Conservation (phyloP, 2,888 invertebrate species). For the Drosophila helvetica region DNA sequence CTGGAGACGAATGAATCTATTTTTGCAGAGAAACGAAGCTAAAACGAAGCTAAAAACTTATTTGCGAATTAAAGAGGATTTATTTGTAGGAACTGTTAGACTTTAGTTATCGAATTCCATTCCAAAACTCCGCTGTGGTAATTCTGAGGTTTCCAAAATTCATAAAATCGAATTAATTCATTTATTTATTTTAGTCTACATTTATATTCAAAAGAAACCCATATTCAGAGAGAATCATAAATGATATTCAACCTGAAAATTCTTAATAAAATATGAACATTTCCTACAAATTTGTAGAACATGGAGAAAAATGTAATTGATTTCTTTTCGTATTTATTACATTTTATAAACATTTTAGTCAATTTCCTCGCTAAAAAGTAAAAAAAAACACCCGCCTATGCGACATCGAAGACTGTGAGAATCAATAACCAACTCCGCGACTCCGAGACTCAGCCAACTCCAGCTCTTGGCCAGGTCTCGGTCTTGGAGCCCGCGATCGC, state of each 20-base stretch:
- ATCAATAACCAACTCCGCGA: constrained; percentile 5
- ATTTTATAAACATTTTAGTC: no score
- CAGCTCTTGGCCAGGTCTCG: constrained; percentile 7
- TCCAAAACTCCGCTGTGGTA: no score
- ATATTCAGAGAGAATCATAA: background rate
- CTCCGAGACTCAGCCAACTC: constrained; percentile 14
- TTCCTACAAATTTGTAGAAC: no score
- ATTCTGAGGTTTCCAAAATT: background rate
- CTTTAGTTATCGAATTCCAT: no score
- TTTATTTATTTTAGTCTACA: no score
- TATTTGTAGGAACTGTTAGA: no score
- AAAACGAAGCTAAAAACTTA: no score
- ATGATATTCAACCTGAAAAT: background rate
- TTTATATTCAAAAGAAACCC: no score
- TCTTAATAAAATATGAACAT: background rate
- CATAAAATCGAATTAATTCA: background rate
- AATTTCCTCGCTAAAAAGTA: background rate
- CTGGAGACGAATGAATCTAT: background rate
- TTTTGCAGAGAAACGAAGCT: no score
- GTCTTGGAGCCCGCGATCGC: background rate
- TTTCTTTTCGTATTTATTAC: no score
- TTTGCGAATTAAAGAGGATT: no score
- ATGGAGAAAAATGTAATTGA: no score
- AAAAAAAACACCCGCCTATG: background rate
- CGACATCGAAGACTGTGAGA: constrained; percentile 8